Conservation (phyloP, 1,140 invertebrate species). For the Onthophagus taurus region DNA sequence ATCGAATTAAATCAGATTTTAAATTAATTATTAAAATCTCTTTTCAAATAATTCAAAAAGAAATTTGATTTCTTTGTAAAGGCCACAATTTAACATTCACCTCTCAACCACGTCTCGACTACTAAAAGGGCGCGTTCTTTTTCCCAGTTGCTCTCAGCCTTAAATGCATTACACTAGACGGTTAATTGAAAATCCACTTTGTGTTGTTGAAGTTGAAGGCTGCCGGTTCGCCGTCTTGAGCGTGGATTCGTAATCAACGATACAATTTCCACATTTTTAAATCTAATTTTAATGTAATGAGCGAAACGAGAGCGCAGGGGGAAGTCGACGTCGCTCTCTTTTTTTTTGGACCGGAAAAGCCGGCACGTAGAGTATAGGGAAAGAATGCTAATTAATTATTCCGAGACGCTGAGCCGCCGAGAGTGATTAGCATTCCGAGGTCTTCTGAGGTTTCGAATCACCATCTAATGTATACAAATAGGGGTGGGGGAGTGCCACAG, state of each 20-base stretch:
- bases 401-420: conserved; percentile 32
- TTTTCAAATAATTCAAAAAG: too few relatives aligned
- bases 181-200: conserved; percentile 38
- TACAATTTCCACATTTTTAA: conserved; percentile 41
- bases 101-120: too few relatives aligned
- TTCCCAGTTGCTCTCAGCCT: too few relatives aligned
- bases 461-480: conserved; percentile 12
- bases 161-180: too few relatives aligned
- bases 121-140: too few relatives aligned
- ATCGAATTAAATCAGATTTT: too few relatives aligned
- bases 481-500: background rate
- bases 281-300: conserved; percentile 41
- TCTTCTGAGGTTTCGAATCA: conserved; percentile 12
- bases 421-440: conserved; percentile 34
- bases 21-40: too few relatives aligned
- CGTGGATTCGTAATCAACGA: conserved; percentile 38
- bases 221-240: conserved; percentile 7
- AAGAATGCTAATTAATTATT: conserved; percentile 41
- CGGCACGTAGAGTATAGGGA: conserved; percentile 36
- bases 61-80: too few relatives aligned
- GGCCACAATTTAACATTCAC: too few relatives aligned
- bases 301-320: conserved; percentile 16
- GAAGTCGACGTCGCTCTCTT: conserved; percentile 2
- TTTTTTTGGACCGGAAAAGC: conserved; percentile 28
- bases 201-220: conserved; percentile 28